Base-by-base conservation (phyloP, 2,113 vertebrate genomes). In the Apaloderma vittatum region DNA sequence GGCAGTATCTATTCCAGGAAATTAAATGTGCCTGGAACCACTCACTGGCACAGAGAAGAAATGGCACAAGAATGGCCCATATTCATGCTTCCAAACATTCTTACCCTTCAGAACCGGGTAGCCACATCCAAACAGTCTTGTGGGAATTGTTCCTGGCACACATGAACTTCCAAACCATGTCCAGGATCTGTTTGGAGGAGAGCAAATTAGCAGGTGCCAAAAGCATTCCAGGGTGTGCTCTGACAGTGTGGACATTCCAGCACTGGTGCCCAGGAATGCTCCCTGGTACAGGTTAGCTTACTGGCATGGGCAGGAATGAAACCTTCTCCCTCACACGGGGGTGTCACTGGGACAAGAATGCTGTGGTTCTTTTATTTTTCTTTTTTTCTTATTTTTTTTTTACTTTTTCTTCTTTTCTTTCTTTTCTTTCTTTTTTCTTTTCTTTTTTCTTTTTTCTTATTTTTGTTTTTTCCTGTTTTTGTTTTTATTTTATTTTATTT, bases 191-290 rank as follows among this genome's bases (percentile, higher is more conserved):
- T 75, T 43, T 92, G 62, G 70, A 86, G 29, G 15, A 73, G 2
- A 23, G 3, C 10, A 71, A 62, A 62, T 34, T 51, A 14, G 9
- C 21, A 7, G 1, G 8, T 63, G 57, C 29, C 48, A 58, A 88
- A 90, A 55, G 0, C 36, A 66, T 43, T 32, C 27, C 36, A 12
- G 16, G 57, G 13, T 0, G 1, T 36, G n/a, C 32, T 87, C 57
- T 54, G 43, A 26, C 9, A 54, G 9, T 5, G 24, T 29, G 32
- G 30, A 22, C 51, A 18, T 15, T 78, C 29, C 37, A 51, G 8
- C 24, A 24, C 15, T 1, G 3, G 22, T 62, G 34, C n/a, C 23
- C 3, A 0, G 32, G 34, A 78, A 14, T 0, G 3, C 16, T 49
- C 51, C 1, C 1, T 21, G 23, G 23, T 22, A 36, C 0, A 1